Conservation (phyloP, 2,113 vertebrate species). For the Grammomys dolichurus region DNA sequence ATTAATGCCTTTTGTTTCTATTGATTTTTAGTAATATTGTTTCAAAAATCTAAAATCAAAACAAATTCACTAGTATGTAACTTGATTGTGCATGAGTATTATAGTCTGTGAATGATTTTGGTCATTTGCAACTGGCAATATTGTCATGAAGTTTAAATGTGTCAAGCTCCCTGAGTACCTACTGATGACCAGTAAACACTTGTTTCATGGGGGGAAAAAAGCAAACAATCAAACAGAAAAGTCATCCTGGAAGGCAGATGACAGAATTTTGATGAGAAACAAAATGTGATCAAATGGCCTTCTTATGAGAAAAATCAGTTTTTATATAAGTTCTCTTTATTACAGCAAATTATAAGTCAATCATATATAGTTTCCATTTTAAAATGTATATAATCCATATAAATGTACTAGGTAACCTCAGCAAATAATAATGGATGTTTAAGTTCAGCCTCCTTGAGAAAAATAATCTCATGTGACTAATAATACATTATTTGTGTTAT, state of each 20-base stretch:
- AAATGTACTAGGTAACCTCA: background rate
- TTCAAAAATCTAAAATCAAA: background rate
- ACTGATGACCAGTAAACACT: background rate
- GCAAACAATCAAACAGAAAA: background rate
- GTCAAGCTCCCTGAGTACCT: background rate
- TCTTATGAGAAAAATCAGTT: no score
- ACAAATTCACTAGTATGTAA: background rate
- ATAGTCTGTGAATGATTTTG: background rate
- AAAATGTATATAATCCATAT: background rate
- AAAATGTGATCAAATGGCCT: background rate
- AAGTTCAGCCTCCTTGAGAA: background rate
- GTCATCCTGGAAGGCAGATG: background rate
- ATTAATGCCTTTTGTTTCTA: background rate
- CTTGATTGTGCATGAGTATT: background rate
- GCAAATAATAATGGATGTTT: background rate
- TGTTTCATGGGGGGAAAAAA: background rate
- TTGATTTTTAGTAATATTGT: no score
- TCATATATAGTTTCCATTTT: background rate
- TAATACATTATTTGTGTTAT: background rate
- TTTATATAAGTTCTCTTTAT: background rate
- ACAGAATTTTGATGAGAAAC: background rate
- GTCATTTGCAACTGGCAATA: background rate
- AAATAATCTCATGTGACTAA: background rate
- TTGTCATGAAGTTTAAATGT: background rate
- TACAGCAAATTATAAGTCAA: background rate